Percentiles rank a stretch among this genome's conserved stretches.
These are phyloP conservation scores for Actias luna DNA, from an alignment of 2,888 invertebrate genomes.

Conservation along the genomic window DNA sequence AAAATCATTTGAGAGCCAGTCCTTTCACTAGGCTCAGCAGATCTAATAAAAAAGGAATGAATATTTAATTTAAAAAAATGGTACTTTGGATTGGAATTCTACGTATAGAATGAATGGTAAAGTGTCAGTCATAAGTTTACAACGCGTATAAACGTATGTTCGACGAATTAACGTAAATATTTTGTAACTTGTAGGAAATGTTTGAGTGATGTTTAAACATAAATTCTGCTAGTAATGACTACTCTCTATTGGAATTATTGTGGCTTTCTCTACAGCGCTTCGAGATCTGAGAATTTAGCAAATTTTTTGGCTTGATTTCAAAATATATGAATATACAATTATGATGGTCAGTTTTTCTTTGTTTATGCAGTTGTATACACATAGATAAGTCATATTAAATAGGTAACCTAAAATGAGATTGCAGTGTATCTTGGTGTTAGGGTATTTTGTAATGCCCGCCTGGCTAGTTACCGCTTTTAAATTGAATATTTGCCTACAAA, in stretches of 20 bases:
- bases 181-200: slow-evolving; percentile 4
- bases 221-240: slow-evolving; percentile 4
- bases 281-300: neutral
- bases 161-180: slow-evolving; percentile 8
- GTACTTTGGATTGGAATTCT: neutral
- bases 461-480: too few species aligned
- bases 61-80: neutral
- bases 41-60: too few species aligned
- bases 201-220: slow-evolving; percentile 13
- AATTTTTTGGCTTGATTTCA: slow-evolving; percentile 3
- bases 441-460: too few species aligned
- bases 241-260: slow-evolving; percentile 1
- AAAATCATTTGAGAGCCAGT: too few species aligned
- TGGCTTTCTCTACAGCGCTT: neutral
- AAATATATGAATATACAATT: neutral
- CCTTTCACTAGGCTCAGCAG: too few species aligned
- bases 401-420: too few species aligned
- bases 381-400: neutral
- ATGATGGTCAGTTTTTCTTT: neutral
- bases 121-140: neutral
- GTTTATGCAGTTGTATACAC: too few species aligned
- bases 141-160: neutral
- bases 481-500: too few species aligned
- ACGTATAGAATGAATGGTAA: neutral
- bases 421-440: too few species aligned